Conservation (phyloP, 2,888 invertebrate species). For the Cepaea hortensis region DNA sequence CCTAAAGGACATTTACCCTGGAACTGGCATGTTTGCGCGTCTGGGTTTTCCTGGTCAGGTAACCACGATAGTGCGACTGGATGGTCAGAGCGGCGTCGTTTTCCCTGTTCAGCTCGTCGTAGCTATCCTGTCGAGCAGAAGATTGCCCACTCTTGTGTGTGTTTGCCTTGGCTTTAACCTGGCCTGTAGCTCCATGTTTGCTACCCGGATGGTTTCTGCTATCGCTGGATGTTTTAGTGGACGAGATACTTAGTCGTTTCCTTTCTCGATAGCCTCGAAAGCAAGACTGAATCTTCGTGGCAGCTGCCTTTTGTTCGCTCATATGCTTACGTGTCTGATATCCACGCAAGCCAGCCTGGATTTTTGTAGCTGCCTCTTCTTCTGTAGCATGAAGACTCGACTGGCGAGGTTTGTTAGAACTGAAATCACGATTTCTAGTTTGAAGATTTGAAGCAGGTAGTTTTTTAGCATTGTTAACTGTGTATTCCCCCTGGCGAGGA, state of each 20-base stretch:
- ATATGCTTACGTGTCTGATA: slow-evolving; percentile 38
- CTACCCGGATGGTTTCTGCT: not conserved
- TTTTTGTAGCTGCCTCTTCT: slow-evolving; percentile 36
- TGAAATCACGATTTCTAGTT: slow-evolving; percentile 22
- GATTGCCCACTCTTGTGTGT: not conserved
- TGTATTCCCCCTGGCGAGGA: not conserved
- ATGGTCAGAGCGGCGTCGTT: slow-evolving; percentile 46
- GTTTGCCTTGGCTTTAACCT: not conserved
- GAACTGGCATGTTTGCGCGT: not conserved
- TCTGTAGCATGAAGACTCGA: not conserved
- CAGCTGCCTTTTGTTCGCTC: slow-evolving; percentile 52
- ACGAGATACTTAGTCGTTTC: not conserved
- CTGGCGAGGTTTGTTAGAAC: not conserved
- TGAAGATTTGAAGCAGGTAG: slow-evolving; percentile 37
- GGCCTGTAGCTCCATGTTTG: not conserved
- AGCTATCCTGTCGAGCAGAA: slow-evolving; percentile 1
- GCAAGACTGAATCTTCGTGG: slow-evolving; percentile 65
- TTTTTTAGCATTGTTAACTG: not conserved
- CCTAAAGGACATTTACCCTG: not conserved
- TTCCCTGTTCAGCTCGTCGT: slow-evolving; percentile 17
- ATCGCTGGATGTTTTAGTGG: slow-evolving; percentile 35
- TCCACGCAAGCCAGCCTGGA: slow-evolving; percentile 47
- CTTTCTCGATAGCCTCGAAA: slow-evolving; percentile 60
- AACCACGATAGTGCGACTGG: slow-evolving; percentile 45
- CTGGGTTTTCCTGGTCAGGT: slow-evolving; percentile 20